Conservation (phyloP, 2,888 invertebrate genomes). For the Ceriagrion tenellum region DNA sequence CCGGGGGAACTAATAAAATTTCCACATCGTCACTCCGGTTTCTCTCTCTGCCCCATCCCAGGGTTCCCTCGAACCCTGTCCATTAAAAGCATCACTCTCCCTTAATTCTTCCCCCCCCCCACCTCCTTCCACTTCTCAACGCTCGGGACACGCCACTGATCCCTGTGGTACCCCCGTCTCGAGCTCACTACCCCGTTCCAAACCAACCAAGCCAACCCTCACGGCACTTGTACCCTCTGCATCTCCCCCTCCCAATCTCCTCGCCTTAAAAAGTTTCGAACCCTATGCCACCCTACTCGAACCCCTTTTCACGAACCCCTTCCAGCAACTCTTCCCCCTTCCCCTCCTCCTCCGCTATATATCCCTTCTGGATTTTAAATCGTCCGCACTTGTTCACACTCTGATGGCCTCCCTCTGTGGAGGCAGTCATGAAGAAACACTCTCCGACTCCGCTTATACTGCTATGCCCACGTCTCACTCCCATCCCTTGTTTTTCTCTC, state of each 20-base stretch:
- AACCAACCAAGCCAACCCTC: background rate
- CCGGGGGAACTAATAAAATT: constrained; percentile 25
- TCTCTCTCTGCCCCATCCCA: background rate
- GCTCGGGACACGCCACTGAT: background rate
- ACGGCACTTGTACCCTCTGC: background rate
- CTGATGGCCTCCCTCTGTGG: background rate
- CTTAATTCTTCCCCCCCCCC: too few relatives aligned
- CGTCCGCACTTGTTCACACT: constrained; percentile 38
- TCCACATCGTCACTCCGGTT: background rate
- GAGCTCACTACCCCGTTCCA: background rate
- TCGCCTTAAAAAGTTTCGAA: background rate
- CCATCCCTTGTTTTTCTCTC: background rate
- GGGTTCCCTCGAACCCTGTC: background rate
- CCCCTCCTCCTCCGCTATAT: too few relatives aligned
- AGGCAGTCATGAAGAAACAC: constrained; percentile 43
- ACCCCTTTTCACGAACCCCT: background rate
- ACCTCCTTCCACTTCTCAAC: background rate
- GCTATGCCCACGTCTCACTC: background rate
- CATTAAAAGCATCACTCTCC: background rate
- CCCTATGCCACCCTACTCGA: background rate
- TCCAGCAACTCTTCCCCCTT: background rate
- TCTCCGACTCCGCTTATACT: background rate
- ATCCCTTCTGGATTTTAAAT: background rate
- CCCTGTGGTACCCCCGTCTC: too few relatives aligned
- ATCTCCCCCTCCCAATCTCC: background rate